Percentiles rank a stretch among this genome's conserved stretches.
Conservation (phyloP, 2,113 vertebrate genomes). For the Macquaria ambigua region DNA sequence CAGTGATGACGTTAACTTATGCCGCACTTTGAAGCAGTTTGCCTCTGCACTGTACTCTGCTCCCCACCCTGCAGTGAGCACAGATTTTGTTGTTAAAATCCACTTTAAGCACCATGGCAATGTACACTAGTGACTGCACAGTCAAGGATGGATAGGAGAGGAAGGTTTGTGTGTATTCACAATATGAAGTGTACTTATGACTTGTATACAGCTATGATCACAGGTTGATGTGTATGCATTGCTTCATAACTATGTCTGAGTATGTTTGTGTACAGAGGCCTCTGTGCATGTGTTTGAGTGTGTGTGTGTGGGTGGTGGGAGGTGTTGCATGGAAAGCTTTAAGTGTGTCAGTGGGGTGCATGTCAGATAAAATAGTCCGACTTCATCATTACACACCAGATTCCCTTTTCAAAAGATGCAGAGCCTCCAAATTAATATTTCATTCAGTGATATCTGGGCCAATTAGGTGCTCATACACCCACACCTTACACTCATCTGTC, state of each 20-base stretch:
- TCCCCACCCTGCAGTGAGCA: not conserved
- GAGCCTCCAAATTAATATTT: constrained; percentile 80
- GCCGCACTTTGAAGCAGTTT: not conserved
- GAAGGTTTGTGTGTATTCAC: not conserved
- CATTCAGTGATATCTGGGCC: constrained; percentile 83
- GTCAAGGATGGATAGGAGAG: not conserved
- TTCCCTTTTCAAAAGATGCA: constrained; percentile 70
- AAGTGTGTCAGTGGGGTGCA: constrained; percentile 79
- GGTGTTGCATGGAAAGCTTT: constrained; percentile 48
- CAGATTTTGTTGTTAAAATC: not conserved
- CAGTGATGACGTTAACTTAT: not conserved
- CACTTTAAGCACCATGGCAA: not conserved
- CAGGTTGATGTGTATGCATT: constrained; percentile 43
- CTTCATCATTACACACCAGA: constrained; percentile 80
- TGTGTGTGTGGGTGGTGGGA: constrained; percentile 13
- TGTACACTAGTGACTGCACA: not conserved
- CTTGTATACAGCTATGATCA: constrained; percentile 37
- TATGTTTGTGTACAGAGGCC: constrained; percentile 17
- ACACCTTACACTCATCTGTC: constrained; percentile 69
- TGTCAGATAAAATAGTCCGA: constrained; percentile 77
- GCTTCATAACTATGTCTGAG: constrained; percentile 13
- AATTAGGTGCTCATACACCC: constrained; percentile 81
- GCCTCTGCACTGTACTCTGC: not conserved
- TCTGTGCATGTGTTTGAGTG: constrained; percentile 41
- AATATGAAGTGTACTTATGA: constrained; percentile 25